Conservation (phyloP, 1,140 invertebrate genomes). For the Caenorhabditis inopinata region DNA sequence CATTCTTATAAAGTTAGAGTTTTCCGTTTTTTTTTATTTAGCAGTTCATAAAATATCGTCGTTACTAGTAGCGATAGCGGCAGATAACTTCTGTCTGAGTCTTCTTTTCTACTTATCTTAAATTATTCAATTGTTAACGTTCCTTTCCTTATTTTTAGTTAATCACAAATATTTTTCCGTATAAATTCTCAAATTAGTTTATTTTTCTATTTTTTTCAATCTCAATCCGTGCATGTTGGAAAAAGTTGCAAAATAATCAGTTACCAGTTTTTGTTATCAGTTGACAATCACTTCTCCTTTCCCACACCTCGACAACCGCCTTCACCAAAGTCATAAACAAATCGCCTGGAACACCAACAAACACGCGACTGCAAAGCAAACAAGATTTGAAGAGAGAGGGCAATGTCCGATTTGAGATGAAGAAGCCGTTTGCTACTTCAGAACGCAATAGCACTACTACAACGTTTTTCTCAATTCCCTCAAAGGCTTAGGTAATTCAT, state of each 20-base stretch:
- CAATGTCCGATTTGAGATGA: conserved; percentile 28
- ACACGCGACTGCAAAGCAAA: conserved; percentile 15
- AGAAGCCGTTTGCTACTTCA: neutral
- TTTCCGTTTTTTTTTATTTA: too few relatives aligned
- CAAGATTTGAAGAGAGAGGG: neutral
- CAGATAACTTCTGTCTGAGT: too few relatives aligned
- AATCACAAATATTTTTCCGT: neutral
- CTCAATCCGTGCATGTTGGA: conserved; percentile 22
- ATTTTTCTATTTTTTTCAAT: neutral
- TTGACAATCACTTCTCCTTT: neutral
- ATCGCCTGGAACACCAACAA: conserved; percentile 1
- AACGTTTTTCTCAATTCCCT: neutral
- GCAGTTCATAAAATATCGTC: too few relatives aligned
- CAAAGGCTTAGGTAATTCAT: neutral
- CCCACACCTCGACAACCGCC: neutral
- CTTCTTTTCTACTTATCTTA: neutral
- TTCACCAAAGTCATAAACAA: neutral
- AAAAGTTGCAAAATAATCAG: neutral
- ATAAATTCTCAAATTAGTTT: neutral
- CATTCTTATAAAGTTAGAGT: too few relatives aligned
- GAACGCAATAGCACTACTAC: neutral
- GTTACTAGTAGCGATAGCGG: too few relatives aligned
- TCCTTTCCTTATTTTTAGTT: too few relatives aligned
- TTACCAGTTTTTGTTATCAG: conserved; percentile 25
- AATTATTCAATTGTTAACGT: neutral